Percentiles rank a stretch among this genome's conserved stretches.
Conservation (phyloP, 2,113 vertebrate genomes). For the Probosciger aterrimus region DNA sequence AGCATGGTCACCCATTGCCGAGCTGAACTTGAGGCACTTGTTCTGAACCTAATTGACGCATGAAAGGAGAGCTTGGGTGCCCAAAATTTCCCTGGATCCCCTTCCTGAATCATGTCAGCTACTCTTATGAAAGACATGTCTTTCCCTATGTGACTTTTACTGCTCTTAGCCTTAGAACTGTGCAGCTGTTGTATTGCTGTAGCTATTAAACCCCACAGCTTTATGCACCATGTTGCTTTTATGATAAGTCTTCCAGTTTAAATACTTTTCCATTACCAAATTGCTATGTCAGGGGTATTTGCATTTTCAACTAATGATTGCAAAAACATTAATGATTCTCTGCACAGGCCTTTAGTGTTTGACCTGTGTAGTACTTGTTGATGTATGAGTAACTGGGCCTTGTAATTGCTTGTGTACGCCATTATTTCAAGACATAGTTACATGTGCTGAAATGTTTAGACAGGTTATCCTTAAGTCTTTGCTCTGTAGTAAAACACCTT, state of each 20-base stretch:
- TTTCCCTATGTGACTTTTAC: background rate
- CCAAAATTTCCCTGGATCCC: background rate
- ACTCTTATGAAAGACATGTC: background rate
- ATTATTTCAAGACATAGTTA: background rate
- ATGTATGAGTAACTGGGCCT: background rate
- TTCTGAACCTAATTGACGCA: background rate
- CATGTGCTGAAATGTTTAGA: background rate
- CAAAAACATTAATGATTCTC: background rate
- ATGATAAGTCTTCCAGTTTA: background rate
- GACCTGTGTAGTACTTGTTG: background rate
- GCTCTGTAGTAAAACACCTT: background rate
- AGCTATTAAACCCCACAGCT: background rate
- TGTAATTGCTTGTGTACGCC: background rate
- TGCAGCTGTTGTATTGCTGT: background rate
- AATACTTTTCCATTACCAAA: background rate
- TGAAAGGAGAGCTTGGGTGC: background rate
- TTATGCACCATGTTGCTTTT: background rate
- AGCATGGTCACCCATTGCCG: rapidly evolving
- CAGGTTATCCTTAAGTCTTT: background rate
- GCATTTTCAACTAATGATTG: background rate
- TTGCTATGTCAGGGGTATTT: background rate
- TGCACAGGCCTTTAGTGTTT: background rate
- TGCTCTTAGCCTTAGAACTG: background rate
- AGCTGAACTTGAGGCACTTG: background rate
- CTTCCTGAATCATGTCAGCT: background rate